Conservation (phyloP, 2,888 invertebrate genomes). For the Idaea biselata region DNA sequence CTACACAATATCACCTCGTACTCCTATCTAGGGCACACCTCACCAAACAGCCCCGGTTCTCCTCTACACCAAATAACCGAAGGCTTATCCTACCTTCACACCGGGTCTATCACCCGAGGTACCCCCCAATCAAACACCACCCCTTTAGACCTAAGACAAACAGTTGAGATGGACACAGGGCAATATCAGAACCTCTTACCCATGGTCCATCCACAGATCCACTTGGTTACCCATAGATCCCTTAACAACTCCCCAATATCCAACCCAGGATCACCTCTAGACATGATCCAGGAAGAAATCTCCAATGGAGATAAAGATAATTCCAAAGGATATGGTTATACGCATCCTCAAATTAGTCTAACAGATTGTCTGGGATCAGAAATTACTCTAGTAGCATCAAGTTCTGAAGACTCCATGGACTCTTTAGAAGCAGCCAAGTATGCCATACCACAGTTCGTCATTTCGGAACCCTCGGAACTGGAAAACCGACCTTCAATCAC, state of each 20-base stretch:
- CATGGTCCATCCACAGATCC: constrained; percentile 65
- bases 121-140: constrained; percentile 83
- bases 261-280: constrained; percentile 84
- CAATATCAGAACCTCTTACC: constrained; percentile 67
- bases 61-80: constrained; percentile 84
- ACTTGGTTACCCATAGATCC: constrained; percentile 75
- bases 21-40: constrained; percentile 47
- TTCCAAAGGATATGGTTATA: constrained; percentile 28
- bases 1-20: constrained; percentile 55
- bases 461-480: constrained; percentile 85
- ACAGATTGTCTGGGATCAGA: constrained; percentile 95
- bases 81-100: constrained; percentile 88
- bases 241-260: constrained; percentile 83
- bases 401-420: constrained; percentile 86
- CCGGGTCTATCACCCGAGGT: constrained; percentile 85
- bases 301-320: constrained; percentile 64
- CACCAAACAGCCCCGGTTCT: constrained; percentile 54
- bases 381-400: constrained; percentile 88
- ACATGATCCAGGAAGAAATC: constrained; percentile 87
- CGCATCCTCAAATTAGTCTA: constrained; percentile 93
- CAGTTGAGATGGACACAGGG: constrained; percentile 76
- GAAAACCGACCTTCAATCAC: constrained; percentile 89
- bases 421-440: constrained; percentile 82
- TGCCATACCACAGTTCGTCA: constrained; percentile 83
- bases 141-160: constrained; percentile 77